Percentiles rank a stretch among this genome's conserved stretches.
Evolutionary conservation across 2,113 vertebrate species (phyloP).

Genomic region (Glaucomys volans): DNA sequence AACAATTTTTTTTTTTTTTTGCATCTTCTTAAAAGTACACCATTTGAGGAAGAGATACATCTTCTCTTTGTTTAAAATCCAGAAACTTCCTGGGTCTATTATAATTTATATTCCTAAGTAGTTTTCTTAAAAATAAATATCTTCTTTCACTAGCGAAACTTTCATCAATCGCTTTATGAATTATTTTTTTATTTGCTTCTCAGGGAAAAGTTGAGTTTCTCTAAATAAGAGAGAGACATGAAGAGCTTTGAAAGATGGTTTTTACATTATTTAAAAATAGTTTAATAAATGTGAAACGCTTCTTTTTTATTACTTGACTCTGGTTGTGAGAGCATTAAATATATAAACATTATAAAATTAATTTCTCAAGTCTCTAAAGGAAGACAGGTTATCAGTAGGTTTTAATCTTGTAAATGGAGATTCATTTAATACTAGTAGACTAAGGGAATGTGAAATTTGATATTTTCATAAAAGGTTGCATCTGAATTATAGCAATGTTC

Average conservation of each 20-base stretch:
- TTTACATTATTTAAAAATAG: neutral
- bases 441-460: neutral
- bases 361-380: neutral
- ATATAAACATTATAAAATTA: neutral
- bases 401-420: constrained; percentile 47
- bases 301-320: neutral
- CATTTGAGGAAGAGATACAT: neutral
- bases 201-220: neutral
- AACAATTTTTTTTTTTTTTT: neutral
- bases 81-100: neutral
- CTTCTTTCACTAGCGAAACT: constrained; percentile 17
- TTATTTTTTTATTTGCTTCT: neutral
- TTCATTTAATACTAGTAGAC: neutral
- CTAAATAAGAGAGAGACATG: no score
- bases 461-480: constrained; percentile 21
- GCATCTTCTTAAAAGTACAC: neutral
- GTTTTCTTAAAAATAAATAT: constrained; percentile 9
- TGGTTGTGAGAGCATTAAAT: constrained; percentile 17
- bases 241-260: neutral
- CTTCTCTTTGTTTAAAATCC: constrained; percentile 34
- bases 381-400: neutral
- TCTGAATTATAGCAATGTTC: neutral
- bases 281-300: neutral
- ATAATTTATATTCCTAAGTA: neutral
- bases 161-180: neutral